A percentile compares a stretch with the other conserved stretches of the same genome.
phyloP scores from a whole-genome alignment of 2,797 vertebrate genomes.

The Sphaeramia orbicularis region DNA sequence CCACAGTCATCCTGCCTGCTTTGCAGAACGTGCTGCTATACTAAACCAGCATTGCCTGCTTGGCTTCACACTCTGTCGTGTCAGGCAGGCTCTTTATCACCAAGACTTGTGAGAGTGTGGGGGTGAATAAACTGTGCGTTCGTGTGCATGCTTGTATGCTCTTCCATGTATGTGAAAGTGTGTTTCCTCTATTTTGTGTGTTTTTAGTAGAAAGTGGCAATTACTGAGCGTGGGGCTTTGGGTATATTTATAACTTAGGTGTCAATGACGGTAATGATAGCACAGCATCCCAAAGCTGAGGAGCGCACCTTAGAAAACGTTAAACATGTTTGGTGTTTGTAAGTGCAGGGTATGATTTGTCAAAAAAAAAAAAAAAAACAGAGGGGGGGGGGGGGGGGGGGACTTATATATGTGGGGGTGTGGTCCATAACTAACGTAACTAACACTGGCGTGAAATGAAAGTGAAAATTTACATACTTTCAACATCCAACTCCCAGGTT shows the following conservation, averaged over 20 bases:
- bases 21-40: conserved; percentile 33
- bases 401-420: no score
- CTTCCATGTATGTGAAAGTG: conserved; percentile 12
- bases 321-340: conserved; percentile 26
- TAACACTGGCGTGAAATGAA: no score
- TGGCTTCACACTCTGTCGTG: conserved; percentile 46
- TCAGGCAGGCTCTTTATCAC: conserved; percentile 48
- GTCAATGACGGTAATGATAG: conserved; percentile 20
- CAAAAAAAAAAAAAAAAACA: no score
- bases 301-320: conserved; percentile 50
- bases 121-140: conserved; percentile 8
- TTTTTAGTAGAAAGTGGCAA: conserved; percentile 44
- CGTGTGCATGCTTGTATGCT: conserved; percentile 12
- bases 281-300: conserved; percentile 14
- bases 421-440: no score
- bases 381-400: no score
- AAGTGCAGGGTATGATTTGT: conserved; percentile 16
- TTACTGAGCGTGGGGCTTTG: conserved; percentile 43
- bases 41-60: conserved; percentile 8
- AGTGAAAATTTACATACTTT: no score
- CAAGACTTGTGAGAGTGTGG: conserved; percentile 23
- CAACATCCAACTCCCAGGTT: no score
- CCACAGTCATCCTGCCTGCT: conserved; percentile 25
- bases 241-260: conserved; percentile 52
- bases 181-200: conserved; percentile 13